Evolutionary conservation across 2,113 vertebrate species (phyloP), one percentile per base, ranked within the genome.

Genomic region (Corydoras maculifer): DNA sequence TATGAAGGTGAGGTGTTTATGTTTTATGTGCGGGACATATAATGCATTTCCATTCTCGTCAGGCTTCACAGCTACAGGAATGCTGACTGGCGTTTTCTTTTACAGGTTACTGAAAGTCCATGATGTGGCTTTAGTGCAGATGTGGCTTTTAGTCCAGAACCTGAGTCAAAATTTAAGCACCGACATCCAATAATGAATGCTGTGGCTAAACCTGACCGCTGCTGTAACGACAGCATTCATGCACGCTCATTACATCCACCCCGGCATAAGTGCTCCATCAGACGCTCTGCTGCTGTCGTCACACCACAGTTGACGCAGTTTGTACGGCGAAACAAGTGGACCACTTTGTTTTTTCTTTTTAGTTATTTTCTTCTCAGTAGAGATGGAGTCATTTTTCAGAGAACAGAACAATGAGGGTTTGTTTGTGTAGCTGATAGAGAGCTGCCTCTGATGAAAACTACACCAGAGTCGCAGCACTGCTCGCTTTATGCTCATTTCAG

Each of bases 361-460:
- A 53, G 9, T 50, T 13, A 11, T 13, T 53, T 13, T 3, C 51
- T 53, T 13, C 51, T 53, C 3, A 53, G 51, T 3, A 53, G 51
- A 53, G 51, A 13, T 11, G 13, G 13, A 53, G 3, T 2, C 3
- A 64, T 64, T 50, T 18, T 51, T 18, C 49, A 53, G 11, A 43
- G 13, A 65, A 51, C 25, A 5, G 31, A 11, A 8, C 4, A 50
- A 50, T 6, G 5, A 14, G 15, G 25, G n/a, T 54, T 3, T 29
- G 9, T 57, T 15, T 58, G 18, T 63, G 11, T 54, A 25, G 10
- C 51, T 69, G 35, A 14, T 53, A 11, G 48, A 60, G 29, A 55
- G 61, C 51, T 73, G 61, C 29, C 60, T 66, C 72, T 63, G 7
- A 65, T 31, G 14, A 51, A 76, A 76, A 73, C 59, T 69, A 70